Conservation (phyloP, 2,888 invertebrate genomes). For the Abrostola triplasia region DNA sequence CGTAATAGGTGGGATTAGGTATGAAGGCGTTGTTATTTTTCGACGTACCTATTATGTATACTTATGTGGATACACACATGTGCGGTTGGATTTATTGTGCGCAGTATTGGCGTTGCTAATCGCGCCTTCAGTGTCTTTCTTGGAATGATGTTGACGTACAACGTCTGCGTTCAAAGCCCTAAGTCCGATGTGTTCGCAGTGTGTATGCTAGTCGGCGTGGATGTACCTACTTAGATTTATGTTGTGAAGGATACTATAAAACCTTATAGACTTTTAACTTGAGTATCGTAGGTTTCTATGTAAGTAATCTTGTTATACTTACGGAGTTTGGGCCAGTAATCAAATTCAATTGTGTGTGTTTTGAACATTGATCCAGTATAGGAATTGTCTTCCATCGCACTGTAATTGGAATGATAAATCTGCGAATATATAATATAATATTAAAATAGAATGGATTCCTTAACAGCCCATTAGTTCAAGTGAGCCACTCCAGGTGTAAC, state of each 20-base stretch:
- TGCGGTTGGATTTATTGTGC: slow-evolving; percentile 28
- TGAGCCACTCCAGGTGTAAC: too few species aligned
- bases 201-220: not conserved
- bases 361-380: too few species aligned
- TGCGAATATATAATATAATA: too few species aligned
- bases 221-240: slow-evolving; percentile 2
- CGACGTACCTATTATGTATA: slow-evolving; percentile 33
- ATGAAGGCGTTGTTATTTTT: slow-evolving; percentile 32
- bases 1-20: slow-evolving; percentile 39
- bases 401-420: too few species aligned
- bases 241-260: not conserved
- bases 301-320: too few species aligned
- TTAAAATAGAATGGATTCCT: too few species aligned
- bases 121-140: slow-evolving; percentile 41
- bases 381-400: too few species aligned
- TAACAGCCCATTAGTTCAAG: too few species aligned
- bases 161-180: slow-evolving; percentile 39
- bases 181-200: slow-evolving; percentile 3
- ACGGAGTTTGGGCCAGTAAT: too few species aligned
- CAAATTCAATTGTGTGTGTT: too few species aligned
- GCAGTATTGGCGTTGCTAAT: slow-evolving; percentile 38
- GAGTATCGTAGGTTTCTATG: not conserved
- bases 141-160: slow-evolving; percentile 37
- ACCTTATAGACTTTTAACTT: not conserved
- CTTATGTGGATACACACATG: not conserved